Base-by-base conservation (phyloP, 2,797 vertebrate species). In the Allobates femoralis region DNA sequence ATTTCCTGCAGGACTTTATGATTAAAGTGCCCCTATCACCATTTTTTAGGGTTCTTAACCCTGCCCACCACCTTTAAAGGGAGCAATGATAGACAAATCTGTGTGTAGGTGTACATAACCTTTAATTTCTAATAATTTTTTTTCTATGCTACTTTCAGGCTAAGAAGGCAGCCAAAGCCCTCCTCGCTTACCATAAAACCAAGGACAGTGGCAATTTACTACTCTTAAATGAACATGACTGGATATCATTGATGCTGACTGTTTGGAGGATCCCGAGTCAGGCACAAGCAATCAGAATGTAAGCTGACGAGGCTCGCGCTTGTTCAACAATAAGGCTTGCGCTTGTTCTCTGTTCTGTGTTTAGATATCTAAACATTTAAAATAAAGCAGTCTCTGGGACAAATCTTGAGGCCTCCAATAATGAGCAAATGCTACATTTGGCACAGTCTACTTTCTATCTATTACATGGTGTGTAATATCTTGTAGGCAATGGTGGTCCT, bases 261-360 rank as follows among this genome's bases (percentile, higher is more conserved):
- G 86, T 96, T 1, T 98, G 96, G 96, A 96, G 92, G 92, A 93
- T 98, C 88, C 96, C 97, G 14, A 92, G 66, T 62, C 26, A 84
- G 28, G 85, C 94, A 0, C 95, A 96, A 91, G 93, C 90, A 50
- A 92, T 96, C 90, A 94, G 92, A 93, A 94, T 97, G 96, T 97
- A 93, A 96, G 96, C 93, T 71, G 21, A 37, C 37, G 3, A 71
- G 28, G 41, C 23, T 64, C 18, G 7, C 30, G 16, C 8, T n/a
- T n/a, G n/a, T n/a, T n/a, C n/a, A n/a, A n/a, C n/a, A n/a, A n/a
- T n/a, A n/a, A n/a, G 18, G 30, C 64, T 8, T 7, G 28, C 62
- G 30, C 30, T 66, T 66, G 16, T 19, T 67, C 7, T 58, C 41
- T 46, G 41, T 11, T 46, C 41, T 46, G 41, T 46, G 11, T 46